phyloP scores from a whole-genome alignment of 2,888 invertebrate species.

The Athrips mouffetella region DNA sequence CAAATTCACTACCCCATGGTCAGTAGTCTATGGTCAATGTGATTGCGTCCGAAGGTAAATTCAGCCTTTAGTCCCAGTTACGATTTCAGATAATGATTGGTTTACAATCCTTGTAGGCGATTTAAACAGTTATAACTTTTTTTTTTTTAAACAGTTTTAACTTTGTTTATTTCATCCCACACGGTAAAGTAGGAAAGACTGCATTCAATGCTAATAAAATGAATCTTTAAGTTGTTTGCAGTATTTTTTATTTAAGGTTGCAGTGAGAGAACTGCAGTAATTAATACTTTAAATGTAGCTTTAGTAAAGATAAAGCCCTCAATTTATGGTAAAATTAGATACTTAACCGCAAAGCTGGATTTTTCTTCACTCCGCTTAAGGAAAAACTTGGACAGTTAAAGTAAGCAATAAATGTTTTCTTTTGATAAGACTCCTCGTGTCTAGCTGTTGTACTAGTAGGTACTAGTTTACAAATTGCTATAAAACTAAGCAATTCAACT shows the following conservation, averaged over 20 bases:
- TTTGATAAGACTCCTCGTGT: neutral
- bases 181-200: too few relatives aligned
- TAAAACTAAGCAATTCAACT: neutral
- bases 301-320: neutral
- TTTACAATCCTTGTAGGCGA: too few relatives aligned
- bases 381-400: constrained; percentile 2
- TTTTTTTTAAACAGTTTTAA: too few relatives aligned
- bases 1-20: too few relatives aligned
- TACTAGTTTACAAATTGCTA: neutral
- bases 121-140: too few relatives aligned
- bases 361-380: neutral
- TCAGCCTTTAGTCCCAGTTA: too few relatives aligned
- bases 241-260: too few relatives aligned
- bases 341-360: neutral
- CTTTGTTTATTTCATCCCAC: too few relatives aligned
- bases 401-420: neutral
- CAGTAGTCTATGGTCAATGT: too few relatives aligned
- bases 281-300: neutral
- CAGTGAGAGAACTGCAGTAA: constrained; percentile 5
- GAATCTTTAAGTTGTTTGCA: neutral
- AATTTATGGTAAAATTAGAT: neutral
- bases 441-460: neutral
- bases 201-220: neutral
- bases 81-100: too few relatives aligned
- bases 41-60: too few relatives aligned